Evolutionary conservation across 2,113 vertebrate species (phyloP).

Genomic region (Ictalurus furcatus): DNA sequence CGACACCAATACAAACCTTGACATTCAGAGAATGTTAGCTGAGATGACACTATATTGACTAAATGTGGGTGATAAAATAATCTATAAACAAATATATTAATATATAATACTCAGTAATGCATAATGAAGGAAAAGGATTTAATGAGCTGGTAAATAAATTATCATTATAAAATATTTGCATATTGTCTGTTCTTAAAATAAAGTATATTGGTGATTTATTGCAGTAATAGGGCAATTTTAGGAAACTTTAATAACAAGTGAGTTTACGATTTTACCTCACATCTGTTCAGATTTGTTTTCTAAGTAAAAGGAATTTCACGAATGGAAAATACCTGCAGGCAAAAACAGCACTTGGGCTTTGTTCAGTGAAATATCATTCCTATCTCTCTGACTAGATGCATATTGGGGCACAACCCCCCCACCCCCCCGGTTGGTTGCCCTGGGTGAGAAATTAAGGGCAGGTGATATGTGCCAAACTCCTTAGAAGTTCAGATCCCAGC

Average conservation of each 20-base stretch:
- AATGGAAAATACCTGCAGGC: constrained; percentile 31
- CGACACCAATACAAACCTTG: neutral
- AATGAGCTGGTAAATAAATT: neutral
- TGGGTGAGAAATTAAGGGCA: constrained; percentile 65
- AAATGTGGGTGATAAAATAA: neutral
- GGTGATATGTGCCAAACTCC: constrained; percentile 58
- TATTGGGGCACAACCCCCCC: constrained; percentile 50
- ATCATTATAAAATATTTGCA: neutral
- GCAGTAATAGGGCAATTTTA: neutral
- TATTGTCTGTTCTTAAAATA: neutral
- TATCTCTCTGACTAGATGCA: neutral
- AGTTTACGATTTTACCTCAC: neutral
- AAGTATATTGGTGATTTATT: neutral
- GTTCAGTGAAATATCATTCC: constrained; percentile 1
- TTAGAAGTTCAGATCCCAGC: constrained; percentile 65
- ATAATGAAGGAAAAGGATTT: neutral
- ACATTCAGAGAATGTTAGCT: neutral
- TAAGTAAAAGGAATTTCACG: constrained; percentile 45
- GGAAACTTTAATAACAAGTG: neutral
- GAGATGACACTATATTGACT: neutral
- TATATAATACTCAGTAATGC: neutral
- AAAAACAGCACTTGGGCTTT: constrained; percentile 21
- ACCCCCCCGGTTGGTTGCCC: constrained; percentile 44
- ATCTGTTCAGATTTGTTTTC: neutral
- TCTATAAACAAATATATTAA: neutral